Evolutionary conservation across 1,140 invertebrate species (phyloP).

Genomic region (Drosophila nasuta): DNA sequence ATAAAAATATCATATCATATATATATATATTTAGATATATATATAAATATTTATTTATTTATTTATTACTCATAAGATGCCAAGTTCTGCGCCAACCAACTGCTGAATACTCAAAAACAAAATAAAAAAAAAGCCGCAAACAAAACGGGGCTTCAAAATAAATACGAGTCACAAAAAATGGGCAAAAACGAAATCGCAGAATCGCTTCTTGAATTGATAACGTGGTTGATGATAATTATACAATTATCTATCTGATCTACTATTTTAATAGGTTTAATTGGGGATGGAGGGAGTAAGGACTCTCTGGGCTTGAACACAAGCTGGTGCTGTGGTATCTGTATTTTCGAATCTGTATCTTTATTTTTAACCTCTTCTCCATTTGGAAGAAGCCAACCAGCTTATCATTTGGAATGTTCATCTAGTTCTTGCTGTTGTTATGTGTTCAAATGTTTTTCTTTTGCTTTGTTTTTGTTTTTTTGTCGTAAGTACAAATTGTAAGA

Average conservation of each 20-base stretch:
- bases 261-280: no score
- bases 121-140: conserved; percentile 66
- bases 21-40: conserved; percentile 57
- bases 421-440: conserved; percentile 17
- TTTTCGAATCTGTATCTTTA: conserved; percentile 27
- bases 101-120: conserved; percentile 47
- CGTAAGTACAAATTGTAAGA: conserved; percentile 43
- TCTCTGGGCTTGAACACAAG: conserved; percentile 62
- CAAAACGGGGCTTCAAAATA: conserved; percentile 47
- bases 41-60: conserved; percentile 57
- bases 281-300: neutral
- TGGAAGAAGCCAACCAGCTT: conserved; percentile 37
- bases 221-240: conserved; percentile 11
- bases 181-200: conserved; percentile 34
- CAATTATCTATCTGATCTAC: neutral
- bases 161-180: neutral
- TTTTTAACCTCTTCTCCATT: conserved; percentile 28
- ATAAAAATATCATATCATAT: conserved; percentile 77
- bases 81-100: conserved; percentile 69
- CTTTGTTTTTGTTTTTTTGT: neutral
- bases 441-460: conserved; percentile 2
- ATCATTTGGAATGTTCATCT: conserved; percentile 61
- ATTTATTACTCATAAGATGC: conserved; percentile 72
- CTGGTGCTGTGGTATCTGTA: conserved; percentile 63
- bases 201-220: conserved; percentile 13